Conservation (phyloP, 2,888 invertebrate species). For the Scaeva pyrastri region DNA sequence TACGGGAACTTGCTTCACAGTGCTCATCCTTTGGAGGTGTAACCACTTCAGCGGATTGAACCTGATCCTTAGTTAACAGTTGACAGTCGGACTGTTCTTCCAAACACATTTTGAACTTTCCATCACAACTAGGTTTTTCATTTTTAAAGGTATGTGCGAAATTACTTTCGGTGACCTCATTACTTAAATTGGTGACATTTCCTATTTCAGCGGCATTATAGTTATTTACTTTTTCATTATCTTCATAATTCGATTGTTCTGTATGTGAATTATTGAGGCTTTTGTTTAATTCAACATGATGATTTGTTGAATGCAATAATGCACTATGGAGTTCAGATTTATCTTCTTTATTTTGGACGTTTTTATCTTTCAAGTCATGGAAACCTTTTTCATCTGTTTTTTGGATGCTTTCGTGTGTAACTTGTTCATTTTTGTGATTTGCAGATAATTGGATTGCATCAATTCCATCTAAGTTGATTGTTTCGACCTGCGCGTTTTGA, state of each 20-base stretch:
- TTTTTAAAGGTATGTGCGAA: neutral
- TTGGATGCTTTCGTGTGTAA: neutral
- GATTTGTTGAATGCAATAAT: neutral
- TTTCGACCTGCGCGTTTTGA: neutral
- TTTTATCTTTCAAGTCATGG: neutral
- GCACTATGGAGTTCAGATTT: neutral
- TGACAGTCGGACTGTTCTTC: neutral
- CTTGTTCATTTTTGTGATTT: neutral
- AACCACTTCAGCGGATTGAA: no score
- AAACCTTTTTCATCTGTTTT: neutral
- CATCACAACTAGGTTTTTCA: neutral
- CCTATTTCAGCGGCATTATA: neutral
- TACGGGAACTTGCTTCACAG: neutral
- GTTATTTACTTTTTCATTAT: neutral
- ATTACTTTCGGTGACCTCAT: neutral
- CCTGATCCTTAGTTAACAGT: neutral
- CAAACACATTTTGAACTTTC: neutral
- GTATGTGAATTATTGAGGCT: neutral
- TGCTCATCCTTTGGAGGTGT: neutral
- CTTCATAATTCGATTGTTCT: neutral
- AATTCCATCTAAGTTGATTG: no score
- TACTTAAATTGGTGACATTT: neutral
- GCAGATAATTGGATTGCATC: neutral
- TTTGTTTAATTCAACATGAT: neutral
- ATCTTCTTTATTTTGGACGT: neutral